A percentile compares a stretch with the other conserved stretches of the same genome.
Evolutionary conservation across 2,888 invertebrate species (phyloP).

Genomic region (Cheilosia variabilis): DNA sequence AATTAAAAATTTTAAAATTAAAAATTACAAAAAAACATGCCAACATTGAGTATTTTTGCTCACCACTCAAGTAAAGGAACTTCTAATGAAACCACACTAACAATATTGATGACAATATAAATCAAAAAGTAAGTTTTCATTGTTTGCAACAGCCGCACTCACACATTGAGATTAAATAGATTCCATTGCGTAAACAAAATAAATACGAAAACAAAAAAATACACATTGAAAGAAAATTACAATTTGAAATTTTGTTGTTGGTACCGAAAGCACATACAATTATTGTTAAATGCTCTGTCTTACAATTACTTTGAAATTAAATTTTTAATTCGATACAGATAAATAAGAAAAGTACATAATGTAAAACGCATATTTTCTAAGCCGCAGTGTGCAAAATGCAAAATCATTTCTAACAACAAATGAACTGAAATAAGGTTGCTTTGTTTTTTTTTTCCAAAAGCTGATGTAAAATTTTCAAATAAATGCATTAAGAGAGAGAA

Average conservation of each 20-base stretch:
- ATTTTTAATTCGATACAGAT: slow-evolving; percentile 34
- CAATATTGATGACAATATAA: slow-evolving; percentile 31
- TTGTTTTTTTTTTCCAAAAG: neutral
- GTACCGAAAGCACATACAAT: slow-evolving; percentile 67
- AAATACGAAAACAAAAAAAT: slow-evolving; percentile 24
- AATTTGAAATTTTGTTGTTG: slow-evolving; percentile 39
- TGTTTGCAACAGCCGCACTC: slow-evolving; percentile 67
- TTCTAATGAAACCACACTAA: slow-evolving; percentile 62
- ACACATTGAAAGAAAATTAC: slow-evolving; percentile 64
- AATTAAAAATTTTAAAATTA: slow-evolving; percentile 23
- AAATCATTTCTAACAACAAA: slow-evolving; percentile 74
- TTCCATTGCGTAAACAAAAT: slow-evolving; percentile 68
- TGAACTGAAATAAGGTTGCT: slow-evolving; percentile 9
- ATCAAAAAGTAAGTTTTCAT: slow-evolving; percentile 21
- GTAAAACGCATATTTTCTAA: slow-evolving; percentile 80
- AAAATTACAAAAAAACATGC: slow-evolving; percentile 65
- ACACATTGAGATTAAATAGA: slow-evolving; percentile 68
- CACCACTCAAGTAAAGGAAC: slow-evolving; percentile 61
- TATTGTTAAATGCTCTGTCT: slow-evolving; percentile 57
- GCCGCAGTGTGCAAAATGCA: slow-evolving; percentile 83
- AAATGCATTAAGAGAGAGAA: neutral
- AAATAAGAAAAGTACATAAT: slow-evolving; percentile 42
- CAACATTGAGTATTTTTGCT: slow-evolving; percentile 63
- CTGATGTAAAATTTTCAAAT: neutral
- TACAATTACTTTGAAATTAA: slow-evolving; percentile 52